A percentile compares a stretch with the other conserved stretches of the same genome.
phyloP scores from a whole-genome alignment of 2,888 invertebrate species.

The Nesidiocoris tenuis region DNA sequence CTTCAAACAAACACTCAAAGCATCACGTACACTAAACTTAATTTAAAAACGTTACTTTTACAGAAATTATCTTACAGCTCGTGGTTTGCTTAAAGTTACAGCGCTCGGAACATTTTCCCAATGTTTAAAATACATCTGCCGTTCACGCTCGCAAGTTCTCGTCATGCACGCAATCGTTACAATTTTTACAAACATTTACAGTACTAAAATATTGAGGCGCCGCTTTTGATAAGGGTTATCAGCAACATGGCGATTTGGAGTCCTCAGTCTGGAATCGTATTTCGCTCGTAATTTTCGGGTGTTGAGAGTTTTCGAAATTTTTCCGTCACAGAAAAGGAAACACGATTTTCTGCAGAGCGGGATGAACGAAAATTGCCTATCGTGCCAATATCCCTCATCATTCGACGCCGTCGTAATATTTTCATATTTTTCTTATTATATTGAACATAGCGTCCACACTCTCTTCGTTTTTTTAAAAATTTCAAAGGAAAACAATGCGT shows the following conservation, averaged over 20 bases:
- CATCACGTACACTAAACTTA: conserved; percentile 49
- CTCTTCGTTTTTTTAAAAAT: conserved; percentile 24
- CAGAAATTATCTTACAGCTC: conserved; percentile 40
- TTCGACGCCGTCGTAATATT: conserved; percentile 8
- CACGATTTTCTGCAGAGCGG: no score
- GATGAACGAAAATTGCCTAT: no score
- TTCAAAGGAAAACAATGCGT: conserved; percentile 36
- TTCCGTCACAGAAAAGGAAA: no score
- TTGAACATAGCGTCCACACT: conserved; percentile 30
- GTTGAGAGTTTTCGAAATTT: no score
- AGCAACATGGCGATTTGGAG: no score
- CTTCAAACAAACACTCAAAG: conserved; percentile 50
- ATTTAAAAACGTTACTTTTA: conserved; percentile 30
- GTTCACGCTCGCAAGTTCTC: conserved; percentile 37
- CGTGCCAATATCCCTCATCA: conserved; percentile 19
- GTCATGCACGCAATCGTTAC: conserved; percentile 45
- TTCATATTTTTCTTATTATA: conserved; percentile 32
- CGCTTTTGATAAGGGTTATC: no score
- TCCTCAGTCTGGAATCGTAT: no score
- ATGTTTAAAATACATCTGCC: conserved; percentile 15
- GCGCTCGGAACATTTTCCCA: conserved; percentile 19
- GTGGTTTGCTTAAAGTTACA: conserved; percentile 40
- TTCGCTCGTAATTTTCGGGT: no score
- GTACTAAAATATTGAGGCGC: conserved; percentile 49
- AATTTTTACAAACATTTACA: conserved; percentile 50